Evolutionary conservation across 2,888 invertebrate species (phyloP), one percentile per base, ranked within the genome.

Genomic region (Argyresthia goedartella): DNA sequence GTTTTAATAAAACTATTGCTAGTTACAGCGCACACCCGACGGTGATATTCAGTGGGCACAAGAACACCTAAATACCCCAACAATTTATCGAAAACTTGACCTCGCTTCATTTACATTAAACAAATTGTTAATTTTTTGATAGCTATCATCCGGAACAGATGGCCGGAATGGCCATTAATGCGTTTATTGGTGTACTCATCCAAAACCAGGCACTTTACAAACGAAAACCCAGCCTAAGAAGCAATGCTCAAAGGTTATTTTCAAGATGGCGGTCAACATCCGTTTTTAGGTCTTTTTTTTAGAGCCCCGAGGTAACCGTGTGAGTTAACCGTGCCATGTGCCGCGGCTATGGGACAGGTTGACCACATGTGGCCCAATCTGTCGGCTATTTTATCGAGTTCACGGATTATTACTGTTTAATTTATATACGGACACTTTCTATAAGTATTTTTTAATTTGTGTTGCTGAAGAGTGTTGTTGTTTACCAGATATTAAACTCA

Each of bases 81-180:
- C 82, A 84, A 85, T 79, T 85, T 86, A 85, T 80, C 73, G 76
- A 74, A 63, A 66, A 67, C 71, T 74, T 79, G 76, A 77, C 78
- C 76, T 76, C 78, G 73, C 72, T 76, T 81, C 80, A 84, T 86
- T 86, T 84, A 77, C 79, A 81, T 86, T 85, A 84, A 85, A 86
- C 85, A 86, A 86, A 86, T 86, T 86, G 84, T 86, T 85, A 85
- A 86, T 85, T 86, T 84, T 81, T 82, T 74, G 85, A 85, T 86
- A 84, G 73, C 78, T 73, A 84, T 85, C 86, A 72, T 79, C 79
- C 74, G 78, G 74, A 82, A 84, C 86, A 86, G 81, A 81, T 86
- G 86, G 81, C 65, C 59, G 56, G 56, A 64, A 64, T 43, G 41
- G 52, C 47, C 35, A 34, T 48, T 48, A 47, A 43, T 33, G 34